Conservation (phyloP, 1,140 invertebrate species). For the Nylanderia fulva region DNA sequence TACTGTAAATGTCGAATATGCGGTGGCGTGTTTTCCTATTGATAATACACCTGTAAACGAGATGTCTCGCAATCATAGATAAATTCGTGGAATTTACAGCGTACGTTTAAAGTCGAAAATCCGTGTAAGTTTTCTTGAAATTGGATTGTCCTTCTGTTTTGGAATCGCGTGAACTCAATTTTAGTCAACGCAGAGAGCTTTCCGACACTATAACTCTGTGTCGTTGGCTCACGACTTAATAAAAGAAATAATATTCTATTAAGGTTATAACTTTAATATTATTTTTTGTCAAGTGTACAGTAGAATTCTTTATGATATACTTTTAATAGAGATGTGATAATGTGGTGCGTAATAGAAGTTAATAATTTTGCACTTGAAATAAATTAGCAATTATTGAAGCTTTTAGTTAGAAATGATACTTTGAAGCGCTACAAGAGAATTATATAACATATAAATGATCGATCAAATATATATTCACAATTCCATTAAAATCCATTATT, state of each 20-base stretch:
- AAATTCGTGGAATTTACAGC: slow-evolving; percentile 8
- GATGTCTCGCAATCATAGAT: not conserved
- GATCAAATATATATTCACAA: not conserved
- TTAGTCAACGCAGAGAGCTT: not conserved
- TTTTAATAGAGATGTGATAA: not conserved
- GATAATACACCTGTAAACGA: not conserved
- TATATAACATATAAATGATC: slow-evolving; percentile 13
- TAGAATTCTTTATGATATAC: not conserved
- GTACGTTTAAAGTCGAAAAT: not conserved
- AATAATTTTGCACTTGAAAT: slow-evolving; percentile 3
- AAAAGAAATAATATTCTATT: no score
- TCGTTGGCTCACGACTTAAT: not conserved
- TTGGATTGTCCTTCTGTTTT: not conserved
- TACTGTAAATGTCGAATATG: not conserved
- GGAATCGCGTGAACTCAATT: not conserved
- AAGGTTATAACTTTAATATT: not conserved
- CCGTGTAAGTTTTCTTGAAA: not conserved
- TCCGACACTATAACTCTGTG: not conserved
- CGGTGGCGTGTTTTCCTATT: not conserved
- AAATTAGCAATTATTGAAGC: slow-evolving; percentile 22
- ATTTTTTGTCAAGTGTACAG: not conserved
- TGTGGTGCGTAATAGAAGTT: not conserved
- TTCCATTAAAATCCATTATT: not conserved
- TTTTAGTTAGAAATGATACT: slow-evolving; percentile 11
- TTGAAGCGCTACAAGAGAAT: not conserved